These are phyloP conservation scores for Melanotaenia trifasciata DNA, from an alignment of 2,797 vertebrate species.

Conservation along the genomic window DNA sequence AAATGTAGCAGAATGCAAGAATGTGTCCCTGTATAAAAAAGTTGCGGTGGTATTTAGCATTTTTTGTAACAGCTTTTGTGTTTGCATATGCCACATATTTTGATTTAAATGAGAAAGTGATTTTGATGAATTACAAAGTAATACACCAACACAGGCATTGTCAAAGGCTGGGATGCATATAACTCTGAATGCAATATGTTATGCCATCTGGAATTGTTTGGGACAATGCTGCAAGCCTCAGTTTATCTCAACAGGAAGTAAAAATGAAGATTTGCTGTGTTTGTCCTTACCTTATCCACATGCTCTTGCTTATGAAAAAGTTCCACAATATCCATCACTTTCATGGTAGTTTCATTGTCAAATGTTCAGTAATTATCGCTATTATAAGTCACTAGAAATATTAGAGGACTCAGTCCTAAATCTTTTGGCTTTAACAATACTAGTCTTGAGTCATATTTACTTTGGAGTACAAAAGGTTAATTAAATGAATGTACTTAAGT, in stretches of 20 bases:
- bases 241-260: constrained; percentile 50
- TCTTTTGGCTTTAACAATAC: too few species aligned
- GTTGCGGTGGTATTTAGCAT: constrained; percentile 50
- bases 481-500: too few species aligned
- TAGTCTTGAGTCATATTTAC: too few species aligned
- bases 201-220: constrained; percentile 79
- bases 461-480: neutral
- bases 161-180: constrained; percentile 63
- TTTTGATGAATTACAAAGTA: constrained; percentile 68
- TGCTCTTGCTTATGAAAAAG: constrained; percentile 7
- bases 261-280: constrained; percentile 46
- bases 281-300: constrained; percentile 30
- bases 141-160: constrained; percentile 66
- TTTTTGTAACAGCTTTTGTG: constrained; percentile 41
- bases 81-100: constrained; percentile 57
- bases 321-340: neutral
- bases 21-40: constrained; percentile 38
- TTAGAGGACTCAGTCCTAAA: neutral
- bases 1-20: constrained; percentile 29
- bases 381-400: constrained; percentile 15
- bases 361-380: neutral
- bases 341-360: neutral
- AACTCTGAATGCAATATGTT: constrained; percentile 65
- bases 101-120: constrained; percentile 65
- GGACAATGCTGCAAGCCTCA: constrained; percentile 50